Conservation (phyloP, 2,797 vertebrate genomes). For the Aplochiton taeniatus region DNA sequence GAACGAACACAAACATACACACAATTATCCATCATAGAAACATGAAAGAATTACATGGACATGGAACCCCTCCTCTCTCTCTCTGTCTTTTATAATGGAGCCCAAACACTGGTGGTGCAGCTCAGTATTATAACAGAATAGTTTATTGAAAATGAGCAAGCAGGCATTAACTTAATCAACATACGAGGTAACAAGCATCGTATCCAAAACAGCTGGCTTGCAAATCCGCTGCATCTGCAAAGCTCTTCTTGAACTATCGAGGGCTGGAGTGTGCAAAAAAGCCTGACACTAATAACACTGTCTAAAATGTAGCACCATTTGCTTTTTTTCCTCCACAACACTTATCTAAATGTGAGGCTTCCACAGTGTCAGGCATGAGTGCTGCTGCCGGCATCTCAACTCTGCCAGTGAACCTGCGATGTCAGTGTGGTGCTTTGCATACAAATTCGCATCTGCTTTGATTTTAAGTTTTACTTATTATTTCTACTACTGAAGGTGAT, state of each 20-base stretch:
- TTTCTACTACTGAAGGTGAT: slow-evolving; percentile 41
- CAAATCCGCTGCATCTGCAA: neutral
- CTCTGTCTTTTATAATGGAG: slow-evolving; percentile 10
- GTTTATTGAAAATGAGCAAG: slow-evolving; percentile 7
- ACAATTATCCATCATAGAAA: neutral
- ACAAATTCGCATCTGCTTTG: slow-evolving; percentile 61
- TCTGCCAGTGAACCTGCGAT: slow-evolving; percentile 49
- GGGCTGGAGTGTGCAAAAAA: neutral
- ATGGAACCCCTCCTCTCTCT: neutral
- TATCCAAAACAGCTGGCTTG: neutral
- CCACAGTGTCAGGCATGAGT: slow-evolving; percentile 24
- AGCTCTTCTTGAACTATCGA: neutral
- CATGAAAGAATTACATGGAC: neutral
- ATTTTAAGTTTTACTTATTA: slow-evolving; percentile 34
- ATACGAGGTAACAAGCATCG: slow-evolving; percentile 3
- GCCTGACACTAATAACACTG: neutral
- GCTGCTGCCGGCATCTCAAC: slow-evolving; percentile 38
- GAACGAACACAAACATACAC: neutral
- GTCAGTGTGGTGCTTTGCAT: slow-evolving; percentile 52
- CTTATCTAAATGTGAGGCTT: slow-evolving; percentile 2
- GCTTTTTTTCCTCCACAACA: neutral
- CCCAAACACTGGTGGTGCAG: neutral
- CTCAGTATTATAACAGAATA: neutral
- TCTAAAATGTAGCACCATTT: neutral
- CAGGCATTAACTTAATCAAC: slow-evolving; percentile 7